phyloP scores from a whole-genome alignment of 2,797 vertebrate species.

The Gallinago nigripennis region DNA sequence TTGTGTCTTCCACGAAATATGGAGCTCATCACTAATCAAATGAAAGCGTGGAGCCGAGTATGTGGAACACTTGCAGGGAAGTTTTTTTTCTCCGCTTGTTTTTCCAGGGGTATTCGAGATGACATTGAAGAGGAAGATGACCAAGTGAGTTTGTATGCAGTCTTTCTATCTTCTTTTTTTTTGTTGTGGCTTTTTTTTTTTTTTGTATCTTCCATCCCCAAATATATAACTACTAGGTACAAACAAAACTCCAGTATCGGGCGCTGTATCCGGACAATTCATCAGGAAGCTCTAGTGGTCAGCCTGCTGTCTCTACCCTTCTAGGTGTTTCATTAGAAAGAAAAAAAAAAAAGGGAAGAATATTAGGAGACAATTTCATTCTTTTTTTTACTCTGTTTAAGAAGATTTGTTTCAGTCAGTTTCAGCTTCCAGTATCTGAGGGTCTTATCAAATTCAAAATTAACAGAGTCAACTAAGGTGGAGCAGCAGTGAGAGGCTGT shows the following conservation, averaged over 20 bases:
- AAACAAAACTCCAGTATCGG: slow-evolving; percentile 46
- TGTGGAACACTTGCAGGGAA: slow-evolving; percentile 99
- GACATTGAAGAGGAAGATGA: slow-evolving; percentile 99
- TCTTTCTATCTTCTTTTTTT: slow-evolving; percentile 77
- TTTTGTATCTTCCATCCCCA: slow-evolving; percentile 4
- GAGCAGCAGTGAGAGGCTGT: not conserved
- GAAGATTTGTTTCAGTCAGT: not conserved
- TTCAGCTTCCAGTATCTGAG: not conserved
- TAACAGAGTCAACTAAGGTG: not conserved
- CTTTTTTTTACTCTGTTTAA: not conserved
- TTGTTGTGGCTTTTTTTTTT: not conserved
- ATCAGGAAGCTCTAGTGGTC: slow-evolving; percentile 9
- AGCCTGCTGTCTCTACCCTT: not conserved
- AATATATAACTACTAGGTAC: slow-evolving; percentile 1
- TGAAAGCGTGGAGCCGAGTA: slow-evolving; percentile 84
- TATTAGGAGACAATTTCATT: not conserved
- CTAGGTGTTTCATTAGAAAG: not conserved
- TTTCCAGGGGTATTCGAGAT: slow-evolving; percentile 99
- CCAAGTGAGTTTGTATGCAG: slow-evolving; percentile 96
- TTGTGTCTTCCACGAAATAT: slow-evolving; percentile 65
- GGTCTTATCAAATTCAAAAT: not conserved
- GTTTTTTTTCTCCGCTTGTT: slow-evolving; percentile 99
- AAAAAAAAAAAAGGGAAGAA: not conserved
- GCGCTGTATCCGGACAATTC: not conserved
- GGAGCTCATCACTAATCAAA: slow-evolving; percentile 73